Evolutionary conservation across 2,888 invertebrate genomes (phyloP), one percentile per base, ranked within the genome.

Genomic region (Diplolepis rosae): DNA sequence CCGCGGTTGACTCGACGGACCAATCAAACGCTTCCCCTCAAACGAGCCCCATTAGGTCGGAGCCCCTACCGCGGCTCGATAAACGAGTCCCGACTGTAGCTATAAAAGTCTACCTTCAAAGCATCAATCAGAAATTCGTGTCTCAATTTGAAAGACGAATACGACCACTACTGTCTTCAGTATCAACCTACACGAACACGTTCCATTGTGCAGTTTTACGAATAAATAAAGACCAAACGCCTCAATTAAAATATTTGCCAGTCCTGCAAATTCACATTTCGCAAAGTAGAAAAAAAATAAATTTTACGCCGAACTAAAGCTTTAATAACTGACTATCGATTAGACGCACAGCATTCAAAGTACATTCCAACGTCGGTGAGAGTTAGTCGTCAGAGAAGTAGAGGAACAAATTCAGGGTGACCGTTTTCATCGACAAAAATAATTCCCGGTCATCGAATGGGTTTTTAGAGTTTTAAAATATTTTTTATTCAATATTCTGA

Each of bases 181-280:
- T 39, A 51, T 56, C 35, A 22, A 24, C 32, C 22, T 22, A 61
- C 39, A 24, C 61, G 39, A 42, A 61, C 61, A 61, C 61, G 61
- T 61, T 61, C 39, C 24, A 7, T 61, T 61, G 61, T 61, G 61
- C 61, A 61, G 39, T 61, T 13, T n/a, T 15, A 1, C 6, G 24
- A 35, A 61, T 61, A 61, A 39, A 61, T 61, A 61, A 39, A 39
- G 61, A 61, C 39, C 35, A 61, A 61, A 61, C 15, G 61, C 61
- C 35, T 27, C 61, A 39, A 61, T 27, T 61, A n/a, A 24, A 42
- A 61, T 61, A 61, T 61, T n/a, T 39, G 61, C 39, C 39, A 61
- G 39, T 35, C 35, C 61, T 61, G 39, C 39, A 61, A 35, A 35
- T 24, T 61, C 61, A 39, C 35, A 61, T 61, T 39, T 24, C 24